A percentile compares a stretch with the other conserved stretches of the same genome.
Evolutionary conservation across 2,888 invertebrate genomes (phyloP).

Genomic region (Heteromyza rotundicornis): DNA sequence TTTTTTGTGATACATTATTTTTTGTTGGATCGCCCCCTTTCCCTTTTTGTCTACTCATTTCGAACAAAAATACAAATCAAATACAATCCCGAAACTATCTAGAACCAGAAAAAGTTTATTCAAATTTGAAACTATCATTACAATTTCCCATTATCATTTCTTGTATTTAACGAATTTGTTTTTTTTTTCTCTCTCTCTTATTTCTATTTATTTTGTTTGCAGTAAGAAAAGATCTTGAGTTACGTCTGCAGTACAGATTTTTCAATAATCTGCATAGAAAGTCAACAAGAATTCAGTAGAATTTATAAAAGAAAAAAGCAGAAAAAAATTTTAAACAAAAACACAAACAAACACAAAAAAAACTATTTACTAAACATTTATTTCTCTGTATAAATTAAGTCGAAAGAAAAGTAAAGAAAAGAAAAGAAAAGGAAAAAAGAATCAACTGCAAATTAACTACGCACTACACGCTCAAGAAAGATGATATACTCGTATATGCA

Average conservation of each 20-base stretch:
- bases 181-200: constrained; percentile 39
- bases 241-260: constrained; percentile 94
- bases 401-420: constrained; percentile 31
- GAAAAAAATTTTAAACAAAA: constrained; percentile 31
- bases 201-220: constrained; percentile 59
- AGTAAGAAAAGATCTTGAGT: constrained; percentile 96
- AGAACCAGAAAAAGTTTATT: background rate
- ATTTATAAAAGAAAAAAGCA: constrained; percentile 27
- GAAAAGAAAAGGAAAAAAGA: too few species aligned
- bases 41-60: too few species aligned
- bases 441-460: constrained; percentile 24
- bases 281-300: constrained; percentile 85
- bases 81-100: too few species aligned
- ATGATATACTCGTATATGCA: background rate
- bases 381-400: constrained; percentile 30
- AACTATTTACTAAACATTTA: constrained; percentile 40
- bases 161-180: constrained; percentile 41
- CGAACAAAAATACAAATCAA: too few species aligned
- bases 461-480: constrained; percentile 38
- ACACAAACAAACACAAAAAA: constrained; percentile 37
- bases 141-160: constrained; percentile 24
- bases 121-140: background rate
- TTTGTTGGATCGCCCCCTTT: too few species aligned
- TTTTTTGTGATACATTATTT: too few species aligned
- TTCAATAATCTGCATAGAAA: constrained; percentile 91